These are phyloP conservation scores for Pseudocheirus occidentalis DNA, from an alignment of 2,797 vertebrate species.

Conservation along the genomic window DNA sequence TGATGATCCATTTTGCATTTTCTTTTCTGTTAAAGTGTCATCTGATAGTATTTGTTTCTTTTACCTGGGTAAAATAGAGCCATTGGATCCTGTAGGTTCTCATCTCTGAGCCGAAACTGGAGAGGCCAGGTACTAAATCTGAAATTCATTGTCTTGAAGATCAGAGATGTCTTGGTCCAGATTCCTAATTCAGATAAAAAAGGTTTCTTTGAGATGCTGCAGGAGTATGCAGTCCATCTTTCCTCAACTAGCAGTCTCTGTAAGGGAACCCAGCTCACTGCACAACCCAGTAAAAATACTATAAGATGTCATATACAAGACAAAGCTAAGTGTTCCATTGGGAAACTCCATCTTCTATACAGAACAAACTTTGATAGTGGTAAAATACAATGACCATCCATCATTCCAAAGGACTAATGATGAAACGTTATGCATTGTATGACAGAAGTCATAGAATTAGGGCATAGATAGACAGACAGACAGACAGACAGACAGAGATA, in stretches of 20 bases:
- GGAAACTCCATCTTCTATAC: constrained; percentile 97
- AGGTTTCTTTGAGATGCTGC: constrained; percentile 96
- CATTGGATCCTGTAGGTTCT: constrained; percentile 91
- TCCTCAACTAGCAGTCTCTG: constrained; percentile 94
- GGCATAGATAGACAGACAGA: no score
- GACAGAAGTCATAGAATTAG: neutral
- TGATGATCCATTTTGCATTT: neutral
- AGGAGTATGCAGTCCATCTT: constrained; percentile 94
- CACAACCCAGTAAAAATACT: constrained; percentile 97
- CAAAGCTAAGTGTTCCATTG: constrained; percentile 97
- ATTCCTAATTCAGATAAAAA: constrained; percentile 95
- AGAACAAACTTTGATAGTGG: constrained; percentile 88
- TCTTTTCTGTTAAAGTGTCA: neutral
- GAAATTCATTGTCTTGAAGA: constrained; percentile 97
- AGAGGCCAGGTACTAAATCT: constrained; percentile 94
- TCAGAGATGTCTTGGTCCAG: constrained; percentile 88
- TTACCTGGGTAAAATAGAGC: neutral
- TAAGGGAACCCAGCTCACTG: constrained; percentile 97
- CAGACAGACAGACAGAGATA: no score
- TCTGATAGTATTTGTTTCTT: neutral
- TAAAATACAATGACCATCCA: no score
- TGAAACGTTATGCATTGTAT: neutral
- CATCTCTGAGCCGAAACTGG: constrained; percentile 95
- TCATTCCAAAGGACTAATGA: neutral
- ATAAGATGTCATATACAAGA: constrained; percentile 94